These are phyloP conservation scores for Denticeps clupeoides DNA, from an alignment of 2,797 vertebrate genomes.

Conservation along the genomic window DNA sequence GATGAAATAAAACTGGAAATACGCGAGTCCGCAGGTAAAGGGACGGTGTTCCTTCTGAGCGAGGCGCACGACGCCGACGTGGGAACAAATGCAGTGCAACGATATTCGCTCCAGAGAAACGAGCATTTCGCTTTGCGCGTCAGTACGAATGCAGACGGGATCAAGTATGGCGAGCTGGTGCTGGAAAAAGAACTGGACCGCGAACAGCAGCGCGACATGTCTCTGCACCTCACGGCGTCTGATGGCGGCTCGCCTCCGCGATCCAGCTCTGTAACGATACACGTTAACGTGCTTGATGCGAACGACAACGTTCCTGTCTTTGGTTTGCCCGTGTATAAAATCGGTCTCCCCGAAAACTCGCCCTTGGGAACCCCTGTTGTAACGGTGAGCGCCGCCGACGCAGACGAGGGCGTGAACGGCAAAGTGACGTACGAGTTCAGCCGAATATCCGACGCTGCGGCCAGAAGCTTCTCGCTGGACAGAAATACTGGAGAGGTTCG, in stretches of 20 bases:
- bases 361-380: not conserved
- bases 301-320: no score
- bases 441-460: slow-evolving; percentile 32
- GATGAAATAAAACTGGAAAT: slow-evolving; percentile 38
- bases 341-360: not conserved
- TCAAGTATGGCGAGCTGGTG: slow-evolving; percentile 41
- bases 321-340: not conserved
- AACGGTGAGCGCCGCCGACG: slow-evolving; percentile 27
- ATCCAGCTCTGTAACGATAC: slow-evolving; percentile 11
- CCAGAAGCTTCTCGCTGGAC: slow-evolving; percentile 33
- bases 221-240: slow-evolving; percentile 33
- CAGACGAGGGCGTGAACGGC: no score
- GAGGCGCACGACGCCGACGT: slow-evolving; percentile 47
- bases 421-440: slow-evolving; percentile 41
- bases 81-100: slow-evolving; percentile 36
- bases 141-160: slow-evolving; percentile 23
- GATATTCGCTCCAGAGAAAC: slow-evolving; percentile 32
- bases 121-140: slow-evolving; percentile 34
- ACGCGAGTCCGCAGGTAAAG: slow-evolving; percentile 26
- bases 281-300: slow-evolving; percentile 1
- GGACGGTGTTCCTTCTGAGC: slow-evolving; percentile 36
- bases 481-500: slow-evolving; percentile 33
- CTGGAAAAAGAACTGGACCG: slow-evolving; percentile 36
- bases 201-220: slow-evolving; percentile 30
- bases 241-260: no score